Conservation (phyloP, 1,140 invertebrate species). For the Drosophila suzukii region DNA sequence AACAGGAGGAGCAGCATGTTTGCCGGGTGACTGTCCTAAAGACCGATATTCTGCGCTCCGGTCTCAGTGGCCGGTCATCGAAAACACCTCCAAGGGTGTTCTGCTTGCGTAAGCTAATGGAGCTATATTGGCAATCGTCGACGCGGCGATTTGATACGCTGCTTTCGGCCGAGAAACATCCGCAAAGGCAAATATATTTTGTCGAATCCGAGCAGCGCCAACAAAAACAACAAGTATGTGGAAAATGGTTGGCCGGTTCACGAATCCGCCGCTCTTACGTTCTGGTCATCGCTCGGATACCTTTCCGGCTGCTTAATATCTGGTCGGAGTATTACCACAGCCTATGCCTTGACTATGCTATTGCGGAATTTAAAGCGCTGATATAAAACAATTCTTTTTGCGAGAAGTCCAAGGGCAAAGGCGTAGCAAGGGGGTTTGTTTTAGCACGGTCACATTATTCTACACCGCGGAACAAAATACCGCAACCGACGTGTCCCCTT, state of each 20-base stretch:
- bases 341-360: neutral
- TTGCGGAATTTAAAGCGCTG: conserved; percentile 9
- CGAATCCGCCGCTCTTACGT: conserved; percentile 12
- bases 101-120: conserved; percentile 39
- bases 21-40: neutral
- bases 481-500: too few relatives aligned
- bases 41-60: neutral
- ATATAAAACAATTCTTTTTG: conserved; percentile 1
- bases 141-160: conserved; percentile 4
- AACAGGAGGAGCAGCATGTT: conserved; percentile 25
- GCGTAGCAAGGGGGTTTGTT: too few relatives aligned
- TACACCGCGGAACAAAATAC: too few relatives aligned
- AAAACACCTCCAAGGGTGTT: neutral
- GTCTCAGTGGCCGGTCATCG: conserved; percentile 7
- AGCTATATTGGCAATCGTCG: neutral
- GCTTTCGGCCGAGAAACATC: conserved; percentile 10
- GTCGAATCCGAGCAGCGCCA: conserved; percentile 4
- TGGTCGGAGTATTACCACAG: neutral
- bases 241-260: conserved; percentile 17
- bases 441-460: too few relatives aligned
- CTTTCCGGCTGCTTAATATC: neutral
- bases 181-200: conserved; percentile 17
- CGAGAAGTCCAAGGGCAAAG: neutral
- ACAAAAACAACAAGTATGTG: conserved; percentile 17
- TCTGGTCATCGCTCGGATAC: conserved; percentile 3